phyloP scores from a whole-genome alignment of 2,888 invertebrate species.

The Liodrosophila aerea region DNA sequence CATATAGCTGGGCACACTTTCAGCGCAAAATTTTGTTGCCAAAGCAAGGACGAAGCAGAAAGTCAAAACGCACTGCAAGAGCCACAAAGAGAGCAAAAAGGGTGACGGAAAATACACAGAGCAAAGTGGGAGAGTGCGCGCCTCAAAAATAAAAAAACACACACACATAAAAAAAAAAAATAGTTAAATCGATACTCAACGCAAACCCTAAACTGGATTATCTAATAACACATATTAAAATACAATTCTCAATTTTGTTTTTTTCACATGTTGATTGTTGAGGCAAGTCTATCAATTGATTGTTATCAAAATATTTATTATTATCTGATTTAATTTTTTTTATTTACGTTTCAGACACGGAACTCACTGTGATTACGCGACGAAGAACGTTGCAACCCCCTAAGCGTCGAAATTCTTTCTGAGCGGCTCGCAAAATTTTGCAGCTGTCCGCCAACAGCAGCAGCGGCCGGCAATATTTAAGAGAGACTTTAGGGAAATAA shows the following conservation, averaged over 20 bases:
- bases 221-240: slow-evolving; percentile 49
- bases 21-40: slow-evolving; percentile 56
- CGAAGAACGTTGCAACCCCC: slow-evolving; percentile 66
- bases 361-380: slow-evolving; percentile 52
- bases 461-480: slow-evolving; percentile 52
- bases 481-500: slow-evolving; percentile 1
- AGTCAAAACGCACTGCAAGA: slow-evolving; percentile 54
- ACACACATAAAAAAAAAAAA: slow-evolving; percentile 27
- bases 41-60: slow-evolving; percentile 69
- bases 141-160: slow-evolving; percentile 29
- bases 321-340: slow-evolving; percentile 21
- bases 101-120: slow-evolving; percentile 11
- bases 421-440: slow-evolving; percentile 43
- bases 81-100: slow-evolving; percentile 15
- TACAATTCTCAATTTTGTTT: not conserved
- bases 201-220: slow-evolving; percentile 50
- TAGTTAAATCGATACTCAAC: slow-evolving; percentile 69
- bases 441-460: slow-evolving; percentile 52
- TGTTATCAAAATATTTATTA: slow-evolving; percentile 10
- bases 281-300: not conserved
- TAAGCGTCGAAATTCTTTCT: slow-evolving; percentile 60
- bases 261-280: not conserved
- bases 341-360: slow-evolving; percentile 16
- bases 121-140: slow-evolving; percentile 29
- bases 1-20: slow-evolving; percentile 24